These are phyloP conservation scores for Carpatolechia fugitivella DNA, from an alignment of 2,888 invertebrate genomes.

Conservation along the genomic window DNA sequence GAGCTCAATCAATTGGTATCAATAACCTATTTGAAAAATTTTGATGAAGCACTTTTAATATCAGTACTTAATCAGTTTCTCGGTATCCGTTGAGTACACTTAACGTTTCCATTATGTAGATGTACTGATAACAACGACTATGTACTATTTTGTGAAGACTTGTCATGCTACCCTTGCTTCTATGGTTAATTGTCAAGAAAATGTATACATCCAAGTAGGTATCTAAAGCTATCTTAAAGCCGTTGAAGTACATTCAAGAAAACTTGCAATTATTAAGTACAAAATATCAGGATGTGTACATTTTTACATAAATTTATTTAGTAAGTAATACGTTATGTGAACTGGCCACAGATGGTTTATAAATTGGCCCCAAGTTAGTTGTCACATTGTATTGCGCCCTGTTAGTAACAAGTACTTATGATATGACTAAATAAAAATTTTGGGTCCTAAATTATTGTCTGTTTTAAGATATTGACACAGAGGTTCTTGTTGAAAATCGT, in stretches of 20 bases:
- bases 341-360: slow-evolving; percentile 5
- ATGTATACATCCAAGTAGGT: background rate
- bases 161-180: background rate
- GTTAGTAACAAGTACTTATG: slow-evolving; percentile 18
- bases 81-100: no score
- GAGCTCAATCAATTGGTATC: no score
- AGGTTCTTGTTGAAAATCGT: no score
- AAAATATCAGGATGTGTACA: slow-evolving; percentile 1
- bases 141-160: no score
- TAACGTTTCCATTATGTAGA: no score
- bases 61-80: no score
- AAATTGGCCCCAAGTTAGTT: slow-evolving; percentile 12
- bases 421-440: slow-evolving; percentile 5
- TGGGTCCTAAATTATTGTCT: slow-evolving; percentile 4
- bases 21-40: no score
- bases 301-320: background rate
- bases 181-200: background rate
- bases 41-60: no score
- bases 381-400: slow-evolving; percentile 16
- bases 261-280: background rate
- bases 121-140: no score
- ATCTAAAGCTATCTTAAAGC: no score
- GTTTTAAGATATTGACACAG: background rate
- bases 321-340: background rate
- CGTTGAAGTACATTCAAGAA: background rate